Evolutionary conservation across 2,797 vertebrate species (phyloP).

Genomic region (Rhinatrema bivittatum): DNA sequence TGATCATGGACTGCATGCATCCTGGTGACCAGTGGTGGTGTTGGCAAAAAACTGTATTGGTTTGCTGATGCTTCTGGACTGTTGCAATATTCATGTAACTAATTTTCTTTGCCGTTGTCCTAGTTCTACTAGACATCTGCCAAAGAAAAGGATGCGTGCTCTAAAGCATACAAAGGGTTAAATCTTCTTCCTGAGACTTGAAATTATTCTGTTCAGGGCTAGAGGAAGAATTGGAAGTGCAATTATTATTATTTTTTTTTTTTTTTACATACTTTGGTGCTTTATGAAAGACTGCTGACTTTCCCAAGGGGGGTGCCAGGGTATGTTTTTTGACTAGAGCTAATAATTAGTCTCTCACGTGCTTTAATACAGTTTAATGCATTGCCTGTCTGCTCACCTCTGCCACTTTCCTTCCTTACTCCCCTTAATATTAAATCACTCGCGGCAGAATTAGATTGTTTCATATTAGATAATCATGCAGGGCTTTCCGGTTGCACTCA

Average conservation of each 20-base stretch:
- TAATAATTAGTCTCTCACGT: conserved; percentile 30
- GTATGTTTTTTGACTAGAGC: conserved; percentile 33
- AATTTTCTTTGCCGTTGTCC: too few relatives aligned
- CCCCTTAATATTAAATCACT: conserved; percentile 38
- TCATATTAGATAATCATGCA: conserved; percentile 25
- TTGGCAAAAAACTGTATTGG: too few relatives aligned
- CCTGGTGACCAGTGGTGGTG: too few relatives aligned
- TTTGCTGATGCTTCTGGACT: too few relatives aligned
- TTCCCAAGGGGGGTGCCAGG: not conserved
- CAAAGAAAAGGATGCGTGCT: too few relatives aligned
- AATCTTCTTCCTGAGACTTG: not conserved
- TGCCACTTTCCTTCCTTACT: conserved; percentile 29
- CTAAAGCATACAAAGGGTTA: not conserved
- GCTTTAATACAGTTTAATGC: conserved; percentile 27
- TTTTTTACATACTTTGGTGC: not conserved
- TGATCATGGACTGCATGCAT: too few relatives aligned
- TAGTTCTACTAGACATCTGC: too few relatives aligned
- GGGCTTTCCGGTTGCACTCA: conserved; percentile 7
- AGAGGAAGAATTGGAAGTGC: not conserved
- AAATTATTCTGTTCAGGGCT: not conserved
- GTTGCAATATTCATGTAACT: too few relatives aligned
- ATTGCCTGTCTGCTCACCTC: conserved; percentile 27
- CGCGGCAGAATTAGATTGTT: conserved; percentile 18
- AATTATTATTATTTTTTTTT: not conserved
- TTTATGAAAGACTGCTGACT: not conserved